These are phyloP conservation scores for Diadema setosum DNA, from an alignment of 35 echinoderm and acorn worm species.

Conservation along the genomic window DNA sequence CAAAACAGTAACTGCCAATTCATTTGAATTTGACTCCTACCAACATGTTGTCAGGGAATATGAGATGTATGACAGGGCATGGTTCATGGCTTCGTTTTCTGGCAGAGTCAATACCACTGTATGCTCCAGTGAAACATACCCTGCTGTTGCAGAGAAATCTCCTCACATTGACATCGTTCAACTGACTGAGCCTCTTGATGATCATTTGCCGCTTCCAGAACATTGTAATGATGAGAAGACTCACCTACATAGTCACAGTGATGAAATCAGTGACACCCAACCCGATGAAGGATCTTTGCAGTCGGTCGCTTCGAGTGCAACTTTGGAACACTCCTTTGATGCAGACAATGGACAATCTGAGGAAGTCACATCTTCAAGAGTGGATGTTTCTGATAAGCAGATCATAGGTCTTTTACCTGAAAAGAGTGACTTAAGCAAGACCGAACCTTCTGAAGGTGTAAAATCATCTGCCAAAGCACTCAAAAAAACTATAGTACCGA, in stretches of 20 bases:
- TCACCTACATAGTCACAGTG: no score
- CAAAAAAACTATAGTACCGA: neutral
- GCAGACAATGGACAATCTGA: neutral
- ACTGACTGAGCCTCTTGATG: no score
- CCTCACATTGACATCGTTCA: neutral
- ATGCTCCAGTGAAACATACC: neutral
- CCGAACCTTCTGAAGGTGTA: neutral
- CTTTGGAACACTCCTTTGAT: neutral
- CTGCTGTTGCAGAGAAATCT: neutral
- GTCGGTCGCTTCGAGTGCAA: neutral
- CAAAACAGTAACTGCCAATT: neutral
- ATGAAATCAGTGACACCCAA: no score
- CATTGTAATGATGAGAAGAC: no score
- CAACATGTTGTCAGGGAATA: neutral
- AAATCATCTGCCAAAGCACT: neutral
- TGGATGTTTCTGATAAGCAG: no score
- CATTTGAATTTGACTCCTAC: neutral
- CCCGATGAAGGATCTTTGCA: no score
- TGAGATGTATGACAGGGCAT: neutral
- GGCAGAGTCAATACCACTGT: neutral
- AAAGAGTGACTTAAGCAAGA: neutral
- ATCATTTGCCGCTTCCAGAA: no score
- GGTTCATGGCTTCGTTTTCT: neutral
- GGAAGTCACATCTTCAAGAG: no score
- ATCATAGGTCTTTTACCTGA: no score